Evolutionary conservation across 2,797 vertebrate genomes (phyloP).

Genomic region (Chelon auratus): DNA sequence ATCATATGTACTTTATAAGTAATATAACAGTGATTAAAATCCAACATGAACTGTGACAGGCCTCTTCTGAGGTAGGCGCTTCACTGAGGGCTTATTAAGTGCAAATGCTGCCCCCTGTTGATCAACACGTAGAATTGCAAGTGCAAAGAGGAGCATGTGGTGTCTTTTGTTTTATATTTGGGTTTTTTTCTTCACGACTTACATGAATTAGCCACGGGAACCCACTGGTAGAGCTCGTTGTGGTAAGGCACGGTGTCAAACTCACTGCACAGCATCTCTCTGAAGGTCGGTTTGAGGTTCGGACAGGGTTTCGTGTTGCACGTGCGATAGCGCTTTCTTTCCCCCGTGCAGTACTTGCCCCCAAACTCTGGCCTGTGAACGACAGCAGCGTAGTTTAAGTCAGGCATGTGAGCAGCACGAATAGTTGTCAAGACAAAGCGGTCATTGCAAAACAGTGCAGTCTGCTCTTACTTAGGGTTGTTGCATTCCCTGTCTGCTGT

Average conservation of each 20-base stretch:
- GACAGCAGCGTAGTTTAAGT: slow-evolving; percentile 18
- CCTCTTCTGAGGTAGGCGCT: neutral
- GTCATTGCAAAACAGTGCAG: neutral
- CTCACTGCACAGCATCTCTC: slow-evolving; percentile 98
- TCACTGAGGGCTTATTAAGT: slow-evolving; percentile 12
- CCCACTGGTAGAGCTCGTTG: slow-evolving; percentile 94
- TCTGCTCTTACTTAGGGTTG: slow-evolving; percentile 90
- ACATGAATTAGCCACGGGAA: slow-evolving; percentile 89
- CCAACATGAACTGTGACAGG: neutral
- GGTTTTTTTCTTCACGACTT: slow-evolving; percentile 37
- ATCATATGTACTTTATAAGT: neutral
- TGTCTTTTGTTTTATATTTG: neutral
- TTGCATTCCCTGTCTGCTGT: slow-evolving; percentile 92
- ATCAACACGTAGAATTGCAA: slow-evolving; percentile 27
- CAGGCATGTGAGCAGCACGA: neutral
- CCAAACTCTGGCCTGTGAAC: slow-evolving; percentile 92
- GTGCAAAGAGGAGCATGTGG: neutral
- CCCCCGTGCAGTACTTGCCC: slow-evolving; percentile 95
- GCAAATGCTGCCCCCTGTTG: slow-evolving; percentile 71
- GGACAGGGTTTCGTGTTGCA: slow-evolving; percentile 90
- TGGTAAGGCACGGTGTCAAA: slow-evolving; percentile 96
- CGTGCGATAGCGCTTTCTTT: slow-evolving; percentile 92
- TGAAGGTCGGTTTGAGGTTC: slow-evolving; percentile 86
- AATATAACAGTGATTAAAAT: slow-evolving; percentile 10
- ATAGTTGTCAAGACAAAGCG: neutral